Evolutionary conservation across 2,797 vertebrate genomes (phyloP).

Genomic region (Enteromius thamalakanensis): DNA sequence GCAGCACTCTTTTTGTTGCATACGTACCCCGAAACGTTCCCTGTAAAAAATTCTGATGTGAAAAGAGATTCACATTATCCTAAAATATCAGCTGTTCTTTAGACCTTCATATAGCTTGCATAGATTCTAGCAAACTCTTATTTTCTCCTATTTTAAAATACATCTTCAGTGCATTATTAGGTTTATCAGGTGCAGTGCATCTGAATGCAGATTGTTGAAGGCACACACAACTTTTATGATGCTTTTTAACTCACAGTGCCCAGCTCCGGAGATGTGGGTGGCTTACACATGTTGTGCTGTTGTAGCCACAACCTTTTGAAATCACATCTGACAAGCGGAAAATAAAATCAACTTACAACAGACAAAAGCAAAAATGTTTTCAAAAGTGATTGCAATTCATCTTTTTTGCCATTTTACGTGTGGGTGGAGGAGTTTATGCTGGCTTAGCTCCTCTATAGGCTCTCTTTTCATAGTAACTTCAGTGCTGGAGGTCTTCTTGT

Average conservation of each 20-base stretch:
- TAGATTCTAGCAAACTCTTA: not conserved
- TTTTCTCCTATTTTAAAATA: not conserved
- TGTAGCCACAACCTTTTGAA: constrained; percentile 53
- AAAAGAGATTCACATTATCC: not conserved
- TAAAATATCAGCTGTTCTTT: not conserved
- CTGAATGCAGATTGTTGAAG: constrained; percentile 22
- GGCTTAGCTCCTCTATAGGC: not conserved
- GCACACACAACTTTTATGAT: constrained; percentile 27
- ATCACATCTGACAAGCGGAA: constrained; percentile 52
- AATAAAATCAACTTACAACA: constrained; percentile 44
- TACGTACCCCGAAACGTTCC: not conserved
- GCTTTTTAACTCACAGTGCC: constrained; percentile 51
- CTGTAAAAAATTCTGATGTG: not conserved
- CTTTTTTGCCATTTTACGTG: constrained; percentile 11
- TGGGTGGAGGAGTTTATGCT: constrained; percentile 39
- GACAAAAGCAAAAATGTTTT: constrained; percentile 35
- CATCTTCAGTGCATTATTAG: not conserved
- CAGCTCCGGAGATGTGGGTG: constrained; percentile 53
- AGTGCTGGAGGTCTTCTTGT: constrained; percentile 31
- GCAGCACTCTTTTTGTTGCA: constrained; percentile 14
- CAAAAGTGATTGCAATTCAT: constrained; percentile 36
- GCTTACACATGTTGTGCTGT: constrained; percentile 58
- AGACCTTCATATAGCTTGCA: not conserved
- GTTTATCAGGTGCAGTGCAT: constrained; percentile 8
- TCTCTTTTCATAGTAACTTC: constrained; percentile 17